Percentiles rank a stretch among this genome's conserved stretches.
Evolutionary conservation across 2,888 invertebrate species (phyloP).

Genomic region (Drosophila heteroneura): DNA sequence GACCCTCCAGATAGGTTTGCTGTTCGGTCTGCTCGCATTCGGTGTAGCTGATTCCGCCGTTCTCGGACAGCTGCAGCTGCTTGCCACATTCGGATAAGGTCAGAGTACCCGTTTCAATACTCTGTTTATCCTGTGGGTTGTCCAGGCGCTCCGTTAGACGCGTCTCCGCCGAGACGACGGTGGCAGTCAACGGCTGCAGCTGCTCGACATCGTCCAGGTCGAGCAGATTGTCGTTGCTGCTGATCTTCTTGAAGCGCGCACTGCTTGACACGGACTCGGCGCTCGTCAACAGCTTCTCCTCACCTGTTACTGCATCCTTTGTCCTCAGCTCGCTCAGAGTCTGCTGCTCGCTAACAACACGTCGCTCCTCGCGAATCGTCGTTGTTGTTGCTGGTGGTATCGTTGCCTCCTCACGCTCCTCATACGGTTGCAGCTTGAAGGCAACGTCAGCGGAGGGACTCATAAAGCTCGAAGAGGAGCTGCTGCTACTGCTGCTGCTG

Average conservation of each 20-base stretch:
- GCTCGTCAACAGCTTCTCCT: slow-evolving; percentile 80
- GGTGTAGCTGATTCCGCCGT: slow-evolving; percentile 68
- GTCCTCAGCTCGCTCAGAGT: slow-evolving; percentile 78
- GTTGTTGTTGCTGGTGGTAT: slow-evolving; percentile 32
- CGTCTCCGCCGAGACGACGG: slow-evolving; percentile 83
- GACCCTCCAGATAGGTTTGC: slow-evolving; percentile 74
- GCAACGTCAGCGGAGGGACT: slow-evolving; percentile 58
- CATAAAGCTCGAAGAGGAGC: slow-evolving; percentile 17
- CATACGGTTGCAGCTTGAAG: slow-evolving; percentile 80
- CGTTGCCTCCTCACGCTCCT: slow-evolving; percentile 61
- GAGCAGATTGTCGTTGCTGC: slow-evolving; percentile 80
- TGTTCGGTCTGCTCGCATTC: slow-evolving; percentile 81
- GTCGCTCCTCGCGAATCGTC: slow-evolving; percentile 78
- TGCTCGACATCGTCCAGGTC: slow-evolving; percentile 71
- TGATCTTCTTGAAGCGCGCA: slow-evolving; percentile 80
- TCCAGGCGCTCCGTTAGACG: slow-evolving; percentile 81
- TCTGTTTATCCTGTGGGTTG: slow-evolving; percentile 84
- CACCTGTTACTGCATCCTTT: slow-evolving; percentile 72
- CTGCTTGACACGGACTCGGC: slow-evolving; percentile 79
- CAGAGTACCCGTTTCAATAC: slow-evolving; percentile 85
- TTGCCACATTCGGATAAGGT: slow-evolving; percentile 85
- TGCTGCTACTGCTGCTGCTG: slow-evolving; percentile 24
- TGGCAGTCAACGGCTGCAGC: slow-evolving; percentile 83
- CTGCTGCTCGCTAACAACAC: slow-evolving; percentile 78
- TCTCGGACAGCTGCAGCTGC: slow-evolving; percentile 73